Percentiles rank a stretch among this genome's conserved stretches.
phyloP scores from a whole-genome alignment of 2,113 vertebrate species.

The Mormyrus iriodes region DNA sequence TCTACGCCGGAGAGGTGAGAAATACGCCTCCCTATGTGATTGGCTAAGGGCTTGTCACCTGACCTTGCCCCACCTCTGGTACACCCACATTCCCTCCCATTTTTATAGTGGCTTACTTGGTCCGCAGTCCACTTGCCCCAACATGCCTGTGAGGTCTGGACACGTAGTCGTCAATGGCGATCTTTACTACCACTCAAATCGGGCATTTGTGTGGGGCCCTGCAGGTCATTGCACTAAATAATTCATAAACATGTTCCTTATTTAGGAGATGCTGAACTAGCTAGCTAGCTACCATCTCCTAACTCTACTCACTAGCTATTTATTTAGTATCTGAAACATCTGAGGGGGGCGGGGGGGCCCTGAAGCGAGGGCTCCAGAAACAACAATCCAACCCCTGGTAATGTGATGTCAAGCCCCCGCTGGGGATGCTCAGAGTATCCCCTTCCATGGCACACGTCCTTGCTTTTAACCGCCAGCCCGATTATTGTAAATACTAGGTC shows the following conservation, averaged over 20 bases:
- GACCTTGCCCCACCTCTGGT: background rate
- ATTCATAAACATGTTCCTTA: background rate
- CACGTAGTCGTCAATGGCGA: background rate
- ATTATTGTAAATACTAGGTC: conserved; percentile 63
- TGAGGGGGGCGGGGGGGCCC: background rate
- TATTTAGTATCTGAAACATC: background rate
- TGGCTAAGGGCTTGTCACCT: background rate
- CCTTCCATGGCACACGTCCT: conserved; percentile 26
- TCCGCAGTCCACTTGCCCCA: background rate
- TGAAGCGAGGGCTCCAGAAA: background rate
- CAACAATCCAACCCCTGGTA: background rate
- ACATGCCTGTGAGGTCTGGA: background rate
- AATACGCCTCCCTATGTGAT: background rate
- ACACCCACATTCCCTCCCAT: background rate
- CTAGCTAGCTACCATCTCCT: background rate
- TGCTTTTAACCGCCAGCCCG: conserved; percentile 60
- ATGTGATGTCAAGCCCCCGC: background rate
- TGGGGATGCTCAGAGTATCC: conserved; percentile 6
- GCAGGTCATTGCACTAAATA: background rate
- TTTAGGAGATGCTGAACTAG: background rate
- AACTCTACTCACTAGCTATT: background rate
- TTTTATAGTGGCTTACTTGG: background rate
- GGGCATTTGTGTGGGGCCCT: background rate
- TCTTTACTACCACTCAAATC: too few species aligned
- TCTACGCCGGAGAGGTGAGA: background rate